These are phyloP conservation scores for Limanda limanda DNA, from an alignment of 2,113 vertebrate genomes.

Conservation along the genomic window DNA sequence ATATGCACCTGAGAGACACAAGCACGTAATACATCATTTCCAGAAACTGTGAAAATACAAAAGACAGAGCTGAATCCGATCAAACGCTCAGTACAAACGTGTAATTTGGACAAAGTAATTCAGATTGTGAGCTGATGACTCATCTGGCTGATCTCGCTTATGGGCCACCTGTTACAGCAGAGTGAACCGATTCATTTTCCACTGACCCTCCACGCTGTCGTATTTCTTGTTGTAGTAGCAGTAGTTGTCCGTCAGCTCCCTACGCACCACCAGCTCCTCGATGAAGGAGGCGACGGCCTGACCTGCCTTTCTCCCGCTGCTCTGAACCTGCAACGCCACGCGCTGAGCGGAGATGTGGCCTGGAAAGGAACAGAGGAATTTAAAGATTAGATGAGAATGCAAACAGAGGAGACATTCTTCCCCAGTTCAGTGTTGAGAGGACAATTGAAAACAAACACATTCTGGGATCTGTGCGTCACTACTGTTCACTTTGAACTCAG, in stretches of 20 bases:
- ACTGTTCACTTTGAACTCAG: not conserved
- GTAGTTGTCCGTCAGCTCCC: conserved; percentile 92
- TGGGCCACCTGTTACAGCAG: not conserved
- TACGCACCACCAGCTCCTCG: conserved; percentile 89
- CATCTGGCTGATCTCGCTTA: not conserved
- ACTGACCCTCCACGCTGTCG: conserved; percentile 86
- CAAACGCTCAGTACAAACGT: not conserved
- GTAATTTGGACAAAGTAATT: too few relatives aligned
- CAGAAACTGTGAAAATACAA: not conserved
- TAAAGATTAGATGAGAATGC: not conserved
- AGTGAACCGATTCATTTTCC: not conserved
- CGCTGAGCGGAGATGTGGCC: conserved; percentile 90
- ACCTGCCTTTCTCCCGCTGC: conserved; percentile 52
- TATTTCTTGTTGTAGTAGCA: conserved; percentile 93
- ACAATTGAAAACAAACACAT: not conserved
- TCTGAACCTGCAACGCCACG: conserved; percentile 85
- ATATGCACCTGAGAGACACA: conserved; percentile 71
- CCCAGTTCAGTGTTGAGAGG: not conserved
- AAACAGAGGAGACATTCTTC: not conserved
- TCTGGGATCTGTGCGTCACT: too few relatives aligned
- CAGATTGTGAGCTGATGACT: not conserved
- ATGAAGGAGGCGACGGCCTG: conserved; percentile 81
- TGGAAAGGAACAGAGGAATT: conserved; percentile 47
- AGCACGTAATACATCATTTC: not conserved
- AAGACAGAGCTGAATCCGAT: not conserved